A percentile compares a stretch with the other conserved stretches of the same genome.
These are phyloP conservation scores for Cyaniris semiargus DNA, from an alignment of 2,888 invertebrate species.

Conservation along the genomic window DNA sequence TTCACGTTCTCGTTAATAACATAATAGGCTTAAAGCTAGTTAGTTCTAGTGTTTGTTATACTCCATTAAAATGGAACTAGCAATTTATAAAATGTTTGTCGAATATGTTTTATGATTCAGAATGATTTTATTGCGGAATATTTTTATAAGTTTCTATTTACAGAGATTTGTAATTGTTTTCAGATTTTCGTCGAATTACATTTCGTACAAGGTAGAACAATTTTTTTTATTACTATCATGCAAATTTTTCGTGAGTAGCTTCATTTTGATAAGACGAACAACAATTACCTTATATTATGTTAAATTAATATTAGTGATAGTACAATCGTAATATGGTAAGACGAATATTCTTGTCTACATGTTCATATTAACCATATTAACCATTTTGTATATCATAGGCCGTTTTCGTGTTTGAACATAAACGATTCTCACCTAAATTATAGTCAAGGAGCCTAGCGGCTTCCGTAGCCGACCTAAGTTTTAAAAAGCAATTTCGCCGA, in stretches of 20 bases:
- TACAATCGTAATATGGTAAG: neutral
- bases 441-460: neutral
- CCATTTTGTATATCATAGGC: neutral
- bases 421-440: neutral
- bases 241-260: too few relatives aligned
- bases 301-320: too few relatives aligned
- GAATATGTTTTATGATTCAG: neutral
- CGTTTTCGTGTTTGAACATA: neutral
- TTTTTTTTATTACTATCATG: too few relatives aligned
- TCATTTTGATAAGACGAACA: too few relatives aligned
- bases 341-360: neutral
- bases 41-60: neutral
- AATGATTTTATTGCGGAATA: neutral
- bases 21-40: conserved; percentile 17
- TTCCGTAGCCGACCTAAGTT: conserved; percentile 41
- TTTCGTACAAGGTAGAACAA: too few relatives aligned
- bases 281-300: too few relatives aligned
- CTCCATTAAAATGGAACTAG: neutral
- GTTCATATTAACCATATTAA: neutral
- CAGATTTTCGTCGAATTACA: too few relatives aligned
- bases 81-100: neutral
- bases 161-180: too few relatives aligned
- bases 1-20: neutral
- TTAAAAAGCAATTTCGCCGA: conserved; percentile 65
- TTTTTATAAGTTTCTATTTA: neutral